Evolutionary conservation across 2,888 invertebrate genomes (phyloP), one percentile per base, ranked within the genome.

Genomic region (Fissipunctia ypsillon): DNA sequence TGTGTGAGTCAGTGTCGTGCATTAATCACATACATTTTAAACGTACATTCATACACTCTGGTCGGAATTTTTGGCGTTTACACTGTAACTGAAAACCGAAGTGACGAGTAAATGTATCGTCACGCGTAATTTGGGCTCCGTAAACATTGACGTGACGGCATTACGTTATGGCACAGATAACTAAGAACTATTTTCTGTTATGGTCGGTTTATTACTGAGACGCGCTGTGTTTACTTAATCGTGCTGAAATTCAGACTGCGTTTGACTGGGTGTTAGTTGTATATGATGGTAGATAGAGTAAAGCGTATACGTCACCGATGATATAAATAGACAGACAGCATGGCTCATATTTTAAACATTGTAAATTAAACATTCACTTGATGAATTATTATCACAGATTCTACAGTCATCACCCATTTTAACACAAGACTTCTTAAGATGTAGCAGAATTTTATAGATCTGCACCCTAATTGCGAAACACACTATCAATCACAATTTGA

Each of bases 111-210:
- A 80, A 87, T 83, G 81, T 88, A 84, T 91, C 91, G 90, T 91
- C 92, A 90, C 88, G 76, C 81, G 85, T 90, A 90, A 92, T 91
- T 92, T 82, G 75, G 90, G 88, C 72, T 77, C 73, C 76, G 84
- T 90, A 90, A 92, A 92, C 89, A 90, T 81, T 88, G 66, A 78
- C 83, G 66, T 69, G 69, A 76, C 64, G 71, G 52, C 25, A 65
- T 72, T 57, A 60, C 70, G 57, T 22, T 66, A 78, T 71, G 61
- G 52, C 70, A 52, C 63, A 54, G 12, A 78, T 73, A 76, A 76
- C 81, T 67, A 61, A 56, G 38, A 76, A 63, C 56, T 73, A 72
- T 78, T 66, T 65, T 75, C 72, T 84, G 78, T 81, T 75, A 78
- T 78, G 64, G 54, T 65, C n/a, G 69, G 63, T 69, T 77, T 78